Conservation (phyloP, 2,113 vertebrate species). For the Labeo catla region DNA sequence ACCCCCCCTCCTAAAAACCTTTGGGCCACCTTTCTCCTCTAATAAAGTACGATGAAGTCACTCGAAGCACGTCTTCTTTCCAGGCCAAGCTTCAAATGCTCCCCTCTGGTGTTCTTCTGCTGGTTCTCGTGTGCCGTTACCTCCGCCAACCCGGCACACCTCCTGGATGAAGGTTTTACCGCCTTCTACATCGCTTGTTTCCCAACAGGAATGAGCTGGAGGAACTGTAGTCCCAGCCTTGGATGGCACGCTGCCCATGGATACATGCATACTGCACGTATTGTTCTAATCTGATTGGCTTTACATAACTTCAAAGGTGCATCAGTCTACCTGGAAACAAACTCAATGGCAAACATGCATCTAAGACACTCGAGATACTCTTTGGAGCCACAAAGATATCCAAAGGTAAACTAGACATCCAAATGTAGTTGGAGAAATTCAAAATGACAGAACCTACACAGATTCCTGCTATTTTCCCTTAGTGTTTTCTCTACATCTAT, state of each 20-base stretch:
- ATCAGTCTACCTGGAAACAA: background rate
- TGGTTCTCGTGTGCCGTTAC: background rate
- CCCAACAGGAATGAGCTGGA: background rate
- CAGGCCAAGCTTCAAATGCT: slow-evolving; percentile 25
- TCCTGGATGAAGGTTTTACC: background rate
- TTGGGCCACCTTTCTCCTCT: background rate
- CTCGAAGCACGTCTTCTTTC: slow-evolving; percentile 35
- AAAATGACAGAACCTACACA: background rate
- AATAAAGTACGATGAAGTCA: slow-evolving; percentile 55
- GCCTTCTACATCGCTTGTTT: background rate
- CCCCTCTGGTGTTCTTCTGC: slow-evolving; percentile 14
- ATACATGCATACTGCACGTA: background rate
- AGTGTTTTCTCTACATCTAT: background rate
- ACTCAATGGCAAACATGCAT: background rate
- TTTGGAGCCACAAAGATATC: background rate
- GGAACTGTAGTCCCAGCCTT: background rate
- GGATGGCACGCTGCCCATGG: background rate
- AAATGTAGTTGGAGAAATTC: background rate
- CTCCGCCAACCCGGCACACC: background rate
- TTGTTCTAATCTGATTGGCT: background rate
- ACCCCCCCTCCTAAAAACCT: background rate
- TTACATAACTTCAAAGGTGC: background rate
- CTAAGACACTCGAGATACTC: background rate
- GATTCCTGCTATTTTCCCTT: background rate
- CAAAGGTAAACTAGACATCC: background rate